Conservation (phyloP, 2,113 vertebrate species). For the Hemicordylus capensis region DNA sequence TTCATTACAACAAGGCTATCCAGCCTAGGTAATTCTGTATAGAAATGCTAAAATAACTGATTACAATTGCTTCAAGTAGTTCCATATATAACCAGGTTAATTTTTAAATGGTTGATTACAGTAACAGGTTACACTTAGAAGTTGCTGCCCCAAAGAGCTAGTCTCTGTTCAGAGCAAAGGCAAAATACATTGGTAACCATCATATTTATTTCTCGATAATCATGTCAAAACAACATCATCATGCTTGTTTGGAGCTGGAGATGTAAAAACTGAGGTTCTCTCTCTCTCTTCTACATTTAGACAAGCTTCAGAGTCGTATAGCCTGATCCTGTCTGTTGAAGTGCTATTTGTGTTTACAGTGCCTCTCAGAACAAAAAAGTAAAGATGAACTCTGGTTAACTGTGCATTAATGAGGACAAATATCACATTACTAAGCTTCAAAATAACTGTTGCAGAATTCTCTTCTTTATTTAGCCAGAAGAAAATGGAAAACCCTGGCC, state of each 20-base stretch:
- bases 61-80: conserved; percentile 1
- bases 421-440: neutral
- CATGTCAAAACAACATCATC: neutral
- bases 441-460: neutral
- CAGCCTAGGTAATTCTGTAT: neutral
- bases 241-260: neutral
- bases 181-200: neutral
- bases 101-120: conserved; percentile 18
- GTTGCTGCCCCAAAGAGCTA: neutral
- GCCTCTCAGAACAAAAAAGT: neutral
- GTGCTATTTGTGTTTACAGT: neutral
- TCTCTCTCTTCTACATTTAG: neutral
- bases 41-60: neutral
- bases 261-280: neutral
- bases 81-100: conserved; percentile 10
- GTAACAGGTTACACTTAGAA: neutral
- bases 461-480: neutral
- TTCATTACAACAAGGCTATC: neutral
- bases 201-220: neutral
- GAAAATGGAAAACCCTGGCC: neutral
- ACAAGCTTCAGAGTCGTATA: neutral
- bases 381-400: neutral
- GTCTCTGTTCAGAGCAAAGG: neutral
- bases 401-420: too few relatives aligned
- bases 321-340: neutral